phyloP scores from a whole-genome alignment of 1,140 invertebrate genomes.

The Calycopis cecrops region DNA sequence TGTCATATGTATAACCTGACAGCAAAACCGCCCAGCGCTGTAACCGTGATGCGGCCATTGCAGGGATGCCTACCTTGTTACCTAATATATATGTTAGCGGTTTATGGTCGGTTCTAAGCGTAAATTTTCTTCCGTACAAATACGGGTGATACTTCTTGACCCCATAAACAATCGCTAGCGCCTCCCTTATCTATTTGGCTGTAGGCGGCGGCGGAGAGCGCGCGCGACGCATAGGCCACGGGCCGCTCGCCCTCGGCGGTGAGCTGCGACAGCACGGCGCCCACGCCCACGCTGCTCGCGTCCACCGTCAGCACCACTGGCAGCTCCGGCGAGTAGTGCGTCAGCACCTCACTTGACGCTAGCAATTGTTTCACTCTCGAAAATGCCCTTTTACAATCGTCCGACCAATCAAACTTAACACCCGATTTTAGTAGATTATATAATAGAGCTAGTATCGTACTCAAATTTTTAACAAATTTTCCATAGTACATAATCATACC shows the following conservation, averaged over 20 bases:
- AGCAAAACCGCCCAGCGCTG: too few species aligned
- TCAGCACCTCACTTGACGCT: slow-evolving; percentile 15
- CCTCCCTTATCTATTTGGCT: too few species aligned
- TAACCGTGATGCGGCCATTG: too few species aligned
- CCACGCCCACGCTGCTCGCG: slow-evolving; percentile 23
- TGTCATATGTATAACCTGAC: too few species aligned
- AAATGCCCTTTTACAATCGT: slow-evolving; percentile 11
- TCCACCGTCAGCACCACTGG: slow-evolving; percentile 28
- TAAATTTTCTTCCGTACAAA: too few species aligned
- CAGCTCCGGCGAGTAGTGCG: slow-evolving; percentile 16
- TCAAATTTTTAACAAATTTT: slow-evolving; percentile 25
- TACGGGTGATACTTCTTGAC: too few species aligned
- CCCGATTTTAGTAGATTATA: slow-evolving; percentile 21
- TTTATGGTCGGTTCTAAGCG: too few species aligned
- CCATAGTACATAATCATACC: slow-evolving; percentile 25
- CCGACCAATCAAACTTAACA: slow-evolving; percentile 19
- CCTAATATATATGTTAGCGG: too few species aligned
- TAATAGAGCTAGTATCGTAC: slow-evolving; percentile 20
- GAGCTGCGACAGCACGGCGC: slow-evolving; percentile 33
- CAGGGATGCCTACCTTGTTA: too few species aligned
- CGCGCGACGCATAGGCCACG: too few species aligned
- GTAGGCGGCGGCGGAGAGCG: too few species aligned
- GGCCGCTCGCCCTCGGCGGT: slow-evolving; percentile 11
- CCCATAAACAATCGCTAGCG: too few species aligned
- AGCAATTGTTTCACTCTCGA: slow-evolving; percentile 18